phyloP scores from a whole-genome alignment of 2,888 invertebrate genomes.

The Mesoligia furuncula region DNA sequence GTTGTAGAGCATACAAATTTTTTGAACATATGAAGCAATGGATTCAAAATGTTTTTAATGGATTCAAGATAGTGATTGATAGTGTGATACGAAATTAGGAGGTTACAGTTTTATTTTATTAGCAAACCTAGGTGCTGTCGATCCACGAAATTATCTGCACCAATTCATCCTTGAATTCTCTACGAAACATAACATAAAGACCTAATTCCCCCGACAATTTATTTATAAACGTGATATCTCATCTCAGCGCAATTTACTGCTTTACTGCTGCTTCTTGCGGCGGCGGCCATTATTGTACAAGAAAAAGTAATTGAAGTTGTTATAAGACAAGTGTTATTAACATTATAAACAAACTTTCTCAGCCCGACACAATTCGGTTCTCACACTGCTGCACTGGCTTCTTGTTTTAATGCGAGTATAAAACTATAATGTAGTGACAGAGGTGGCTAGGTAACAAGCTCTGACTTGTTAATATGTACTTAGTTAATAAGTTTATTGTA shows the following conservation, averaged over 20 bases:
- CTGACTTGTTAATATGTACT: conserved; percentile 28
- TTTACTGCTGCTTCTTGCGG: conserved; percentile 70
- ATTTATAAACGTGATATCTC: conserved; percentile 61
- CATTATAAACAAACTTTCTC: conserved; percentile 85
- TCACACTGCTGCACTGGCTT: conserved; percentile 71
- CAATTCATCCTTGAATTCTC: not conserved
- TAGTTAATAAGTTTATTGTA: conserved; percentile 30
- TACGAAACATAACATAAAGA: not conserved
- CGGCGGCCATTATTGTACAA: conserved; percentile 69
- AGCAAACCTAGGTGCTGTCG: not conserved
- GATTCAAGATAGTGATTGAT: not conserved
- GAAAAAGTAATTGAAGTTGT: conserved; percentile 84
- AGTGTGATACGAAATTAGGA: not conserved
- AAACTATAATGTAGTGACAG: conserved; percentile 67
- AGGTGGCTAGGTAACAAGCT: conserved; percentile 34
- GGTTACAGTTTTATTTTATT: not conserved
- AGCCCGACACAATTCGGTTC: conserved; percentile 81
- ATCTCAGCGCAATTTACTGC: conserved; percentile 66
- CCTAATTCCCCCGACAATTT: conserved; percentile 30
- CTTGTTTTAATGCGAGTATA: conserved; percentile 78
- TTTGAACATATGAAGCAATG: not conserved
- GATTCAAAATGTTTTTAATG: not conserved
- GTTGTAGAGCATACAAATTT: not conserved
- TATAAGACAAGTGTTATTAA: conserved; percentile 80
- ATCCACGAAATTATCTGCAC: not conserved